A percentile compares a stretch with the other conserved stretches of the same genome.
Conservation (phyloP, 1,140 invertebrate species). For the Sycophila sp. region DNA sequence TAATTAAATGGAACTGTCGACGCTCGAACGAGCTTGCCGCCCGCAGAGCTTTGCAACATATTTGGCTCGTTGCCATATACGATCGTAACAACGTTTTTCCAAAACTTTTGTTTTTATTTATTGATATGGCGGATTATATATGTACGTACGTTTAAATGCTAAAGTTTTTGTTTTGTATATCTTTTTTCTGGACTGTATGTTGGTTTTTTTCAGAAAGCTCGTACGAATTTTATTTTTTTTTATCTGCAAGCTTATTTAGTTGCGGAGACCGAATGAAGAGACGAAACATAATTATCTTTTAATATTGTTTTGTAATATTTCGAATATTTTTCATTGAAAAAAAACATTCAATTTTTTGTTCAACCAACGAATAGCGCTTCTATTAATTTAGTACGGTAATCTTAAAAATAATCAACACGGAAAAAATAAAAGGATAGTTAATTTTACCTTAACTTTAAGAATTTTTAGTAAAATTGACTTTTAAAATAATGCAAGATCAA, state of each 20-base stretch:
- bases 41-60: neutral
- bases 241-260: neutral
- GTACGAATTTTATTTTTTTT: constrained; percentile 9
- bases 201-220: neutral
- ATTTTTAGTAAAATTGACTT: too few species aligned
- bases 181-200: neutral
- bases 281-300: too few species aligned
- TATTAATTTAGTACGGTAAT: too few species aligned
- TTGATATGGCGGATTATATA: constrained; percentile 16
- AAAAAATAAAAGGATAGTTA: too few species aligned
- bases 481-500: too few species aligned
- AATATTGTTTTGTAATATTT: too few species aligned
- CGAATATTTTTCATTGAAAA: too few species aligned
- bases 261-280: neutral
- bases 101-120: neutral
- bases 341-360: too few species aligned
- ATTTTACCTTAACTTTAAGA: too few species aligned
- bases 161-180: neutral
- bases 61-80: neutral
- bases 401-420: too few species aligned
- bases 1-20: neutral
- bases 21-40: constrained; percentile 6
- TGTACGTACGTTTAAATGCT: neutral
- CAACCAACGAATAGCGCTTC: too few species aligned
- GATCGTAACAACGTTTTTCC: neutral